Evolutionary conservation across 30 jellyfish, hydroid and myxozoan species (phyloP).

Genomic region (Nemopilema nomurai): DNA sequence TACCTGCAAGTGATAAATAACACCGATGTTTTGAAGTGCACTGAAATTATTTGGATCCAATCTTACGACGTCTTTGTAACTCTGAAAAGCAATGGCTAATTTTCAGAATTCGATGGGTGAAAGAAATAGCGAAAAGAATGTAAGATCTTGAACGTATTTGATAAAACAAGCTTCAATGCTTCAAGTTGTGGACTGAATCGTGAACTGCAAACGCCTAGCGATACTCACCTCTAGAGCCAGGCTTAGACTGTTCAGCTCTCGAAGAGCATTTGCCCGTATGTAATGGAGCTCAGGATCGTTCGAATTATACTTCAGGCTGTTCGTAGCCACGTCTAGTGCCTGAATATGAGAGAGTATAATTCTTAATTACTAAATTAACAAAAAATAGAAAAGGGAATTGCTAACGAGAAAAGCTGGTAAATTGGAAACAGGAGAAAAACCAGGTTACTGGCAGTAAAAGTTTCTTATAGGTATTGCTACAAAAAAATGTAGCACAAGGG

Average conservation of each 20-base stretch:
- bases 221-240: constrained; percentile 50
- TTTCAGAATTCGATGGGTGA: background rate
- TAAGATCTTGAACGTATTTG: too few species aligned
- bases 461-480: too few species aligned
- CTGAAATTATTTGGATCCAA: constrained; percentile 63
- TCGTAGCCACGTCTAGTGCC: constrained; percentile 23
- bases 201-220: too few species aligned
- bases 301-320: constrained; percentile 16
- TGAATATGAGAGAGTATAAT: background rate
- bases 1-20: constrained; percentile 75
- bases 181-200: too few species aligned
- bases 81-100: constrained; percentile 17
- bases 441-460: too few species aligned
- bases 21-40: constrained; percentile 71
- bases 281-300: constrained; percentile 52
- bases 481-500: too few species aligned
- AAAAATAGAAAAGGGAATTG: background rate
- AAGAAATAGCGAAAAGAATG: too few species aligned
- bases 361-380: background rate
- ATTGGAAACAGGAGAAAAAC: background rate
- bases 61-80: constrained; percentile 50
- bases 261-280: constrained; percentile 44
- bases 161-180: too few species aligned
- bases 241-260: constrained; percentile 33
- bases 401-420: background rate